Evolutionary conservation across 2,888 invertebrate genomes (phyloP).

Genomic region (Argynnis bischoffii): DNA sequence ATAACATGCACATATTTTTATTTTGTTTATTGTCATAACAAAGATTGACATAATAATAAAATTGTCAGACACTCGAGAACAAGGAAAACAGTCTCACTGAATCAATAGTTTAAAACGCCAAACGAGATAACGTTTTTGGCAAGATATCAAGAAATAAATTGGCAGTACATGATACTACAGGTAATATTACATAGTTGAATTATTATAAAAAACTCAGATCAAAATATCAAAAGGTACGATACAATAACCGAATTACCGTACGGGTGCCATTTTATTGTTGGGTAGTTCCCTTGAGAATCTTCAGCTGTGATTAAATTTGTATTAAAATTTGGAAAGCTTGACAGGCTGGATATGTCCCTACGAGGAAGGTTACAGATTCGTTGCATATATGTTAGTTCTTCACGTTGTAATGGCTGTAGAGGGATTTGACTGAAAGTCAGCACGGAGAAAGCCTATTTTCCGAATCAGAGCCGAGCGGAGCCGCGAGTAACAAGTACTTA

Average conservation of each 20-base stretch:
- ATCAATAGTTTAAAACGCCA: slow-evolving; percentile 32
- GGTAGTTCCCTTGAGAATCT: not conserved
- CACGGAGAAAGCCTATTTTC: too few species aligned
- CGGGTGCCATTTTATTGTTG: not conserved
- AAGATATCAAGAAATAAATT: slow-evolving; percentile 33
- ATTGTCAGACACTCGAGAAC: slow-evolving; percentile 14
- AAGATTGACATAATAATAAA: slow-evolving; percentile 19
- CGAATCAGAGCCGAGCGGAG: too few species aligned
- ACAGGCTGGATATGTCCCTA: too few species aligned
- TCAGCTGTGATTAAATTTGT: slow-evolving; percentile 6
- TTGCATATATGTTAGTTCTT: too few species aligned
- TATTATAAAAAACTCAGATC: not conserved
- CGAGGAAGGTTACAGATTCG: too few species aligned
- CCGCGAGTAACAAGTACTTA: too few species aligned
- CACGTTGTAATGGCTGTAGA: too few species aligned
- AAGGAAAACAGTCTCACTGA: slow-evolving; percentile 21
- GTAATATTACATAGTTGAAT: slow-evolving; percentile 13
- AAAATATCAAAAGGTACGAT: not conserved
- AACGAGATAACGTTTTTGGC: slow-evolving; percentile 32
- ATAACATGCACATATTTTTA: not conserved
- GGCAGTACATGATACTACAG: slow-evolving; percentile 23
- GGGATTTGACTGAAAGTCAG: too few species aligned
- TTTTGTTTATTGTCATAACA: slow-evolving; percentile 8
- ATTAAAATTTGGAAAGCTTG: not conserved
- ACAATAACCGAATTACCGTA: slow-evolving; percentile 8